A percentile compares a stretch with the other conserved stretches of the same genome.
phyloP scores from a whole-genome alignment of 2,113 vertebrate species.

The Lepisosteus oculatus region DNA sequence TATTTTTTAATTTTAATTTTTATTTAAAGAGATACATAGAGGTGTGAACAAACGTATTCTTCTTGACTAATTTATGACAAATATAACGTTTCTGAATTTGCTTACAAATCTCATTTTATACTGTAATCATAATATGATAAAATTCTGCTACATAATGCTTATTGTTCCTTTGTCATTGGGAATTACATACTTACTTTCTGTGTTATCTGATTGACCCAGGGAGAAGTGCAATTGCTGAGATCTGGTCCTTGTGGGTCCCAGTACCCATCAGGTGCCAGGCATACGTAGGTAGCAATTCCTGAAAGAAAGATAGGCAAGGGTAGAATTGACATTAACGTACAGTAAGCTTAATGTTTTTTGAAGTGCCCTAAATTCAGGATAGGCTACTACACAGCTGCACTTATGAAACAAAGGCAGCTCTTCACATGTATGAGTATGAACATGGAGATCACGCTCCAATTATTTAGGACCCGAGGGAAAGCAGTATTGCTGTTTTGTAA shows the following conservation, averaged over 20 bases:
- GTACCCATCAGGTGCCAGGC: slow-evolving; percentile 78
- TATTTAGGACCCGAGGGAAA: slow-evolving; percentile 13
- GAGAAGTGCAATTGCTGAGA: slow-evolving; percentile 94
- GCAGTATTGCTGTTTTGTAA: not conserved
- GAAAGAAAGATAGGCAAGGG: slow-evolving; percentile 31
- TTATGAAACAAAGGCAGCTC: slow-evolving; percentile 10
- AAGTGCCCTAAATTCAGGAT: slow-evolving; percentile 9
- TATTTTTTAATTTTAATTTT: too few relatives aligned
- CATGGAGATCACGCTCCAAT: slow-evolving; percentile 21
- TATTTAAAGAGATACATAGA: too few relatives aligned
- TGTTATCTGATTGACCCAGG: slow-evolving; percentile 91
- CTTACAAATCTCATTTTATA: too few relatives aligned
- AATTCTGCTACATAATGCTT: too few relatives aligned
- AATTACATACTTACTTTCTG: slow-evolving; percentile 80
- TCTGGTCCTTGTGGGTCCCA: slow-evolving; percentile 94
- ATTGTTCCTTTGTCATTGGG: too few relatives aligned
- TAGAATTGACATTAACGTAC: slow-evolving; percentile 34
- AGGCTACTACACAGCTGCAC: not conserved
- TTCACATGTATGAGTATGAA: slow-evolving; percentile 11
- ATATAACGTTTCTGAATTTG: too few relatives aligned
- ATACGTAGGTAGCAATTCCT: slow-evolving; percentile 86
- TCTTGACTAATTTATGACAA: too few relatives aligned
- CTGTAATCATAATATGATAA: too few relatives aligned
- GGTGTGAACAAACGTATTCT: too few relatives aligned
- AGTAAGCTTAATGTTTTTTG: slow-evolving; percentile 12